Conservation (phyloP, 2,888 invertebrate species). For the Matsumyia berberina region DNA sequence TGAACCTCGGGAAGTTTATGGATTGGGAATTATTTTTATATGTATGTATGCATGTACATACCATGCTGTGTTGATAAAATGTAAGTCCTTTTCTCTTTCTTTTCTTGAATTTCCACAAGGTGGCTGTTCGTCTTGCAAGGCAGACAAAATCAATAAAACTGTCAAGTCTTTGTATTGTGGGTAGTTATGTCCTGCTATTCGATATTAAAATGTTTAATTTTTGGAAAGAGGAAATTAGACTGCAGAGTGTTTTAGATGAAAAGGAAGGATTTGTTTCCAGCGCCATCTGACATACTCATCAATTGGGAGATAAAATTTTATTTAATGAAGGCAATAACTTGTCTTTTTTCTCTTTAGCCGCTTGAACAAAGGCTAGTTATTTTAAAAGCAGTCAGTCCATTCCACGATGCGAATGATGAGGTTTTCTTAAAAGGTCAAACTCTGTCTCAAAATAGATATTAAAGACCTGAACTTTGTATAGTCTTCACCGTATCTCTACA, state of each 20-base stretch:
- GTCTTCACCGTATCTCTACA: too few relatives aligned
- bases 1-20: constrained; percentile 43
- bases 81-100: background rate
- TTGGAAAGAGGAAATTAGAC: background rate
- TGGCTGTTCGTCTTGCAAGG: constrained; percentile 30
- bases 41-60: too few relatives aligned
- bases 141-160: constrained; percentile 69
- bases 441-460: too few relatives aligned
- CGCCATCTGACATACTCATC: too few relatives aligned
- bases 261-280: background rate
- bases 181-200: constrained; percentile 19
- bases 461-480: too few relatives aligned
- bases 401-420: too few relatives aligned
- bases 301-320: too few relatives aligned
- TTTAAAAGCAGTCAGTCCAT: too few relatives aligned
- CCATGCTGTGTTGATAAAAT: constrained; percentile 11
- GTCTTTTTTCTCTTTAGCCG: too few relatives aligned
- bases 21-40: constrained; percentile 62
- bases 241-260: background rate
- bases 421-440: too few relatives aligned
- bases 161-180: constrained; percentile 48
- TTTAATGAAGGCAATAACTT: too few relatives aligned
- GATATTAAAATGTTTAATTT: constrained; percentile 11
- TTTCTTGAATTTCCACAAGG: constrained; percentile 9
- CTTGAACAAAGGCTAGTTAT: too few relatives aligned